Evolutionary conservation across 2,113 vertebrate genomes (phyloP), one percentile per base, ranked within the genome.

Genomic region (Cyanoramphus novaezelandiae): DNA sequence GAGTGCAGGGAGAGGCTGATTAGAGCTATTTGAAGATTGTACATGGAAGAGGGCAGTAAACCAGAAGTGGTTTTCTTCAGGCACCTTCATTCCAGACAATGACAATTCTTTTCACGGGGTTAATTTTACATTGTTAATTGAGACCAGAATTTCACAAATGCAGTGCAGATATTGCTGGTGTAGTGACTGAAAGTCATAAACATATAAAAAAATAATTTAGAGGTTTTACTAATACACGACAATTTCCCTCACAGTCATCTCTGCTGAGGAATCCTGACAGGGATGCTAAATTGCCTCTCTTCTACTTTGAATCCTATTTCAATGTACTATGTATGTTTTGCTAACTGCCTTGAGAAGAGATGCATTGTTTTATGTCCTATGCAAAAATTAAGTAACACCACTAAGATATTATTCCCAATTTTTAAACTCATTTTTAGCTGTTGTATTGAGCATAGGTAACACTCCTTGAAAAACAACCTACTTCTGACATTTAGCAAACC

Each of bases 1-100:
- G 62, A 82, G 27, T 41, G 50, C 44, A 90, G 50, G 28, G 33
- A 81, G 50, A 70, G n/a, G 11, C 39, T 80, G 53, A 86, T 92
- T 80, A 88, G 53, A 92, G 78, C 79, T 92, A 83, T 95, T 94
- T 93, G 88, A 88, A 92, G 88, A 92, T 35, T 3, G 17, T 46
- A 57, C 47, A 20, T 93, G 89, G 86, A 91, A 91, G 39, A 71
- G 31, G 14, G 86, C 89, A 81, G 70, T 91, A 82, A 92, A 97
- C 6, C 33, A 93, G 29, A 91, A 82, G 39, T 44, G 39, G 12
- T 55, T 95, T 86, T 91, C 86, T 81, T 64, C 69, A 62, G 74
- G 77, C 52, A 79, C 64, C 67, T 86, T 88, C 44, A 41, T 84
- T 93, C 89, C 29, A 86, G 65, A 84, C 13, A 47, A 14, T 82